Evolutionary conservation across 2,888 invertebrate genomes (phyloP), one percentile per base, ranked within the genome.

Genomic region (Schizotus pectinicornis): DNA sequence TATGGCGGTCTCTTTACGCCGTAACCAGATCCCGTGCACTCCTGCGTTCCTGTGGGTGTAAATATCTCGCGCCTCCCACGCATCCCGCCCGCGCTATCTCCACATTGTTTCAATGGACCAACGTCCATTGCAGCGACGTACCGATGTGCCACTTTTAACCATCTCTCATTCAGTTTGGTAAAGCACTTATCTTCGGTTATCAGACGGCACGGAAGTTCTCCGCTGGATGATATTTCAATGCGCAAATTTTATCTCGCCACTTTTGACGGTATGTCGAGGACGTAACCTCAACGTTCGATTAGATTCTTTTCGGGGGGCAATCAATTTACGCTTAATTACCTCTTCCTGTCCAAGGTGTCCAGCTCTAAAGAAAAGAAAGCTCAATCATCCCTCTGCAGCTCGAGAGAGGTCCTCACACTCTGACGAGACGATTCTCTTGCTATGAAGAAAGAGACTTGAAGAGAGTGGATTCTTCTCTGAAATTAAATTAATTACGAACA

Each of bases 61-160:
- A 49, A 69, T 69, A 69, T 63, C 64, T 63, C 37, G 60, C 65
- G 67, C 71, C 69, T 72, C 71, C 71, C 70, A 72, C 71, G 65
- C 61, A 53, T 61, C 37, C 56, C 67, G 48, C 72, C 72, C 64
- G 70, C 72, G 68, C 69, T 65, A 60, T 63, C 61, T 63, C 39
- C 11, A 53, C 52, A 53, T 53, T 53, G 52, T 43, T 47, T 55
- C 38, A 30, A 34, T 35, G 39, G 39, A 39, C 11, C 14, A 13
- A 11, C 8, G 39, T 39, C 38, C 56, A 56, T 49, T 48, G 48
- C 50, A 56, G 50, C 38, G 36, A 39, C 39, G 45, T 50, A 33
- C 12, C 8, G 8, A 12, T 56, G 56, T 56, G 38, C 56, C 56
- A 56, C 56, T 56, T 55, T 56, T 22, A n/a, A 56, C 45, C 47